phyloP scores from a whole-genome alignment of 1,140 invertebrate genomes.

The Parapsyche elsis region DNA sequence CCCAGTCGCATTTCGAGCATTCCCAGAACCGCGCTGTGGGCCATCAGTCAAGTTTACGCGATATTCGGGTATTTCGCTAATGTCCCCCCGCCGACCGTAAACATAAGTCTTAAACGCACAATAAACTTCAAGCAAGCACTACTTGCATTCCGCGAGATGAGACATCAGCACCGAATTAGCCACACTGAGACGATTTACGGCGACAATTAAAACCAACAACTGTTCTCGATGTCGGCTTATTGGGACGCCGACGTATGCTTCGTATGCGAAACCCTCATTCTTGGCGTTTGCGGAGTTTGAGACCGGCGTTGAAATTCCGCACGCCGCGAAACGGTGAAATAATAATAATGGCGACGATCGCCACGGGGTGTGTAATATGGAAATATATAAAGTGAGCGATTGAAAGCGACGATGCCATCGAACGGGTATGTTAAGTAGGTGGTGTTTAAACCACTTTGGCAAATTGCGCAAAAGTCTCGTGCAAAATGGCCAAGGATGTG shows the following conservation, averaged over 20 bases:
- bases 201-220: slow-evolving; percentile 26
- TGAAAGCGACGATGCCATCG: background rate
- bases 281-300: background rate
- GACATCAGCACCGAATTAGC: slow-evolving; percentile 41
- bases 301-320: background rate
- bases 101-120: slow-evolving; percentile 39
- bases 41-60: background rate
- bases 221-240: background rate
- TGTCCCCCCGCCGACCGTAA: slow-evolving; percentile 5
- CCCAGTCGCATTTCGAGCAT: background rate
- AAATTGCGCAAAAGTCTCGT: slow-evolving; percentile 18
- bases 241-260: background rate
- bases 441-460: slow-evolving; percentile 22
- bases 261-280: background rate
- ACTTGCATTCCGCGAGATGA: slow-evolving; percentile 32
- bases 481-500: background rate
- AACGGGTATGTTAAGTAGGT: slow-evolving; percentile 28
- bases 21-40: background rate
- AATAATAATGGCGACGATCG: background rate
- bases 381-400: background rate
- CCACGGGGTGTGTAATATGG: background rate
- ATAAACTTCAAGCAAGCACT: slow-evolving; percentile 42
- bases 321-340: background rate
- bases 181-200: slow-evolving; percentile 35
- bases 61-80: slow-evolving; percentile 3